Evolutionary conservation across 2,888 invertebrate species (phyloP).

Genomic region (Drosophila yooni): DNA sequence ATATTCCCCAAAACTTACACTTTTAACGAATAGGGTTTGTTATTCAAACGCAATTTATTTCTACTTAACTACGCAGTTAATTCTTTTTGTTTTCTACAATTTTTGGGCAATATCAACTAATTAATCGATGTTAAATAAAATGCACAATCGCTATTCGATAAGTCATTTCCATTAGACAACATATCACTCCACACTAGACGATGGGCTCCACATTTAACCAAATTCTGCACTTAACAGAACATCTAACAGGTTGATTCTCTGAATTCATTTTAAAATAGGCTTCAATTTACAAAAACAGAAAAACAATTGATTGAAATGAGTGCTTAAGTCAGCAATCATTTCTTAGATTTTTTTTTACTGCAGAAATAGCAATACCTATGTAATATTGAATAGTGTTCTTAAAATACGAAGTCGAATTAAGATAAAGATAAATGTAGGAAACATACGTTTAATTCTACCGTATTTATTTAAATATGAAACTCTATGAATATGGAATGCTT

Average conservation of each 20-base stretch:
- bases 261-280: background rate
- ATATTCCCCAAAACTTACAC: slow-evolving; percentile 44
- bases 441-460: background rate
- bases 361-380: background rate
- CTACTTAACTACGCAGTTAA: slow-evolving; percentile 69
- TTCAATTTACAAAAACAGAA: background rate
- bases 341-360: background rate
- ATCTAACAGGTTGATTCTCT: background rate
- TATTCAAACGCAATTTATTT: slow-evolving; percentile 47
- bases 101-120: slow-evolving; percentile 50
- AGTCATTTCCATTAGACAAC: background rate
- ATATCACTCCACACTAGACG: slow-evolving; percentile 17
- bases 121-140: slow-evolving; percentile 34
- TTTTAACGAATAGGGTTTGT: slow-evolving; percentile 14
- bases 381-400: background rate
- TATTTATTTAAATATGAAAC: background rate
- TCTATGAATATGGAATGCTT: background rate
- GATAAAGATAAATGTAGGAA: background rate
- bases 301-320: background rate
- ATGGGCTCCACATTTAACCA: slow-evolving; percentile 6
- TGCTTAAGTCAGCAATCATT: background rate
- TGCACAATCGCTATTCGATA: slow-evolving; percentile 35
- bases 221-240: background rate
- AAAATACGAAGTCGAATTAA: background rate
- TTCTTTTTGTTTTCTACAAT: slow-evolving; percentile 59